Evolutionary conservation across 2,797 vertebrate genomes (phyloP), one percentile per base, ranked within the genome.

Genomic region (Sparidentex hasta): DNA sequence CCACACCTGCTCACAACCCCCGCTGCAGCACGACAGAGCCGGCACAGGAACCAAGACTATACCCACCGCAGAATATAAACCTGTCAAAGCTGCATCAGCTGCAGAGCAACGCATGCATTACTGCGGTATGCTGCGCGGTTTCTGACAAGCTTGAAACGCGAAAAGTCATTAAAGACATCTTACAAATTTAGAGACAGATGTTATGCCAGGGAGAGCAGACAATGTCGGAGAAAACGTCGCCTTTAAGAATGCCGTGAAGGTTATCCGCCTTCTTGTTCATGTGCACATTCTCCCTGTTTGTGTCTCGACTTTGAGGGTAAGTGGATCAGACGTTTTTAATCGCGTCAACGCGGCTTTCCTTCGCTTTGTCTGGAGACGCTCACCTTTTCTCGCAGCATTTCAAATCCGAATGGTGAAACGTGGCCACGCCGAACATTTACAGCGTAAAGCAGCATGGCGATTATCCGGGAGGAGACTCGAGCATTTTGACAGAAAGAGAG

Each of bases 311-410:
- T 71, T 3, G 55, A 86, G 58, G 68, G 75, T 61, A 87, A 85
- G 56, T 70, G 66, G 76, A 76, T 80, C 74, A 50, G 84, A 84
- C 81, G 29, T 78, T 84, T 87, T 71, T 76, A 72, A 85, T 90
- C 73, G 74, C 44, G 62, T 70, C 64, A 61, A 46, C 20, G 3
- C 7, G 58, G 67, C 57, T 80, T 77, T 27, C 56, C 29, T 48
- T 27, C 1, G 33, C 58, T 73, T 74, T 55, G 59, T 74, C 63
- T 70, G 16, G 41, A 46, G 54, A 81, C 27, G 38, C 47, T 65
- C 38, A 20, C 55, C 72, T 84, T 76, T 76, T 74, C 75, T 71
- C 63, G 0, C 27, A 47, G 54, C 48, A 74, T 84, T 84, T 82
- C 8, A 71, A 64, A 63, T 51, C 44, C 51, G 57, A 46, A 65